Evolutionary conservation across 1,140 invertebrate species (phyloP).

Genomic region (Pygmarrhopalites habei): DNA sequence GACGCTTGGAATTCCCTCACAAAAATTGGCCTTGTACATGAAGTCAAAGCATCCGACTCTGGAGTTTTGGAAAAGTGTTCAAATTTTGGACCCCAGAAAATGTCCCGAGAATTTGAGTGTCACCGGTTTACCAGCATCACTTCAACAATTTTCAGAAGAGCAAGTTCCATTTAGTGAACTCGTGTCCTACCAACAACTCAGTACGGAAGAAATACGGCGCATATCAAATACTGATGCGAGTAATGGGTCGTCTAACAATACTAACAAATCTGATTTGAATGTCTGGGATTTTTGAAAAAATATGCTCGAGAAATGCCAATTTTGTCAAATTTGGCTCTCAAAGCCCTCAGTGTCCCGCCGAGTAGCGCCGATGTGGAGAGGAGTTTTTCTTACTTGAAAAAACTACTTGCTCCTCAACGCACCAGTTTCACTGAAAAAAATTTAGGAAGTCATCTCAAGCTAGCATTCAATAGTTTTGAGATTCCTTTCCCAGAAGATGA

Average conservation of each 20-base stretch:
- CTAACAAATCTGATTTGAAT: no score
- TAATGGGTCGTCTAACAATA: not conserved
- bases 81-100: conserved; percentile 7
- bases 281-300: no score
- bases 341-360: not conserved
- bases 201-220: not conserved
- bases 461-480: not conserved
- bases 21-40: not conserved
- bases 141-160: not conserved
- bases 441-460: not conserved
- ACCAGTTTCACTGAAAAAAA: not conserved
- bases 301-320: conserved; percentile 1
- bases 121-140: not conserved
- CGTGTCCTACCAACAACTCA: not conserved
- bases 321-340: not conserved
- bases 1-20: not conserved
- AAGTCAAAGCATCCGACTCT: not conserved
- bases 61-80: conserved; percentile 10
- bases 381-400: no score
- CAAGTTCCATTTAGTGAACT: not conserved
- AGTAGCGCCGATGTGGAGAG: not conserved
- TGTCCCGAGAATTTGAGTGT: not conserved
- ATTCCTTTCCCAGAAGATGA: no score
- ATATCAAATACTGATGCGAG: not conserved
- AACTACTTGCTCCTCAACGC: not conserved